A percentile compares a stretch with the other conserved stretches of the same genome.
Evolutionary conservation across 2,113 vertebrate genomes (phyloP).

Genomic region (Hippoglossus stenolepis): DNA sequence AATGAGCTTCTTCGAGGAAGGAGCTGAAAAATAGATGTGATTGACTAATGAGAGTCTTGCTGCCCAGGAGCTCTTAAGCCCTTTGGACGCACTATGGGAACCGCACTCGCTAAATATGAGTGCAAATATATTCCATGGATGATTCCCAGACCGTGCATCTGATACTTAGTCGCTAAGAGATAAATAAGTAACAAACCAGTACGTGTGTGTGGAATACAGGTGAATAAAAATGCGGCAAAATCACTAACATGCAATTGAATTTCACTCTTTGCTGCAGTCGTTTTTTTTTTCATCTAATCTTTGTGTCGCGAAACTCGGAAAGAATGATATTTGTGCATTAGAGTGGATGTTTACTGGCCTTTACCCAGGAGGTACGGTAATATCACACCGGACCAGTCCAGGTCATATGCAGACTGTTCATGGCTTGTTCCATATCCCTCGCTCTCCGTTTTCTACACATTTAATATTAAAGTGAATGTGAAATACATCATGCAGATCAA

Average conservation of each 20-base stretch:
- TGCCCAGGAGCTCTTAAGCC: constrained; percentile 6
- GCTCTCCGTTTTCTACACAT: neutral
- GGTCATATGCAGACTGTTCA: constrained; percentile 15
- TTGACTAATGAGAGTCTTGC: neutral
- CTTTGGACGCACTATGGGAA: neutral
- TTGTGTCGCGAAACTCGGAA: constrained; percentile 10
- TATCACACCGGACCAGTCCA: constrained; percentile 19
- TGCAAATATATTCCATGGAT: constrained; percentile 6
- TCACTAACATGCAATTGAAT: constrained; percentile 47
- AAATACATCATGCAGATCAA: constrained; percentile 55
- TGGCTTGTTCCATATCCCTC: neutral
- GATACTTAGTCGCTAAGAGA: constrained; percentile 6
- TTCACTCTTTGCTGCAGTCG: constrained; percentile 10
- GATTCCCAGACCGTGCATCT: constrained; percentile 10
- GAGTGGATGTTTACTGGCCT: neutral
- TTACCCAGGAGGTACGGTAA: neutral
- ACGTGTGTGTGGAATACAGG: constrained; percentile 21
- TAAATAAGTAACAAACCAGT: constrained; percentile 25
- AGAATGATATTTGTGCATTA: constrained; percentile 14
- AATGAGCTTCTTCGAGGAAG: no score
- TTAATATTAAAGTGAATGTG: constrained; percentile 30
- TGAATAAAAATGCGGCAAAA: constrained; percentile 31
- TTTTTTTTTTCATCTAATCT: constrained; percentile 6
- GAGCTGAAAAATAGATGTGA: constrained; percentile 3
- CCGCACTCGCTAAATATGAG: constrained; percentile 1